Base-by-base conservation (phyloP, 2,797 vertebrate species). In the Dryobates pubescens region DNA sequence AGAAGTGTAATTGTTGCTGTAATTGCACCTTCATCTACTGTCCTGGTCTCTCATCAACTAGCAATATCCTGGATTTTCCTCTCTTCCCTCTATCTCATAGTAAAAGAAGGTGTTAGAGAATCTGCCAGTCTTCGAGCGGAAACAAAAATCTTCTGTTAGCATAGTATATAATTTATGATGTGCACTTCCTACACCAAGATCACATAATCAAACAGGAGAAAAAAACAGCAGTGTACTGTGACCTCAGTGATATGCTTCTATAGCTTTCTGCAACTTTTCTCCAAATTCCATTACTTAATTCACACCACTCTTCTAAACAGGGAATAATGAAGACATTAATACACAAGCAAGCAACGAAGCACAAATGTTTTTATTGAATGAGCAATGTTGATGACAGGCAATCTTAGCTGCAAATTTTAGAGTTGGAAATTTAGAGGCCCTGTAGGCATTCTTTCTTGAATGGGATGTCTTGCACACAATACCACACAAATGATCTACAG, bases 161-260 rank as follows among this genome's bases (percentile, higher is more conserved):
- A 68, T 76, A 69, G 74, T 67, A 61, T 76, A 47, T 87, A 38
- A 88, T 90, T 95, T 91, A 82, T 65, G 30, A 22, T 3, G 4
- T 71, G 49, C 57, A 65, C 30, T 88, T 97, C 81, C 85, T 22
- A 67, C 34, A 68, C 82, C 83, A 95, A 92, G 85, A 72, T 16
- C 88, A 82, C 8, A 88, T 19, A 53, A 92, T 93, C 83, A n/a
- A 23, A 57, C 29, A 15, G 36, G 53, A 53, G 26, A 29, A 56
- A 24, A 5, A 49, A 71, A 68, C 26, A 11, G 16, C 13, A 27
- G 41, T 43, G 16, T 20, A 47, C 70, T 81, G 69, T 45, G 63
- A 74, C 53, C 69, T 85, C 64, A 34, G 72, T 2, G 9, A 20
- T 26, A 36, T 13, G 30, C 14, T 87, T 58, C 80, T 49, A 75